These are phyloP conservation scores for Dendrocincla tyrannina DNA, from an alignment of 2,797 vertebrate genomes.

Conservation along the genomic window DNA sequence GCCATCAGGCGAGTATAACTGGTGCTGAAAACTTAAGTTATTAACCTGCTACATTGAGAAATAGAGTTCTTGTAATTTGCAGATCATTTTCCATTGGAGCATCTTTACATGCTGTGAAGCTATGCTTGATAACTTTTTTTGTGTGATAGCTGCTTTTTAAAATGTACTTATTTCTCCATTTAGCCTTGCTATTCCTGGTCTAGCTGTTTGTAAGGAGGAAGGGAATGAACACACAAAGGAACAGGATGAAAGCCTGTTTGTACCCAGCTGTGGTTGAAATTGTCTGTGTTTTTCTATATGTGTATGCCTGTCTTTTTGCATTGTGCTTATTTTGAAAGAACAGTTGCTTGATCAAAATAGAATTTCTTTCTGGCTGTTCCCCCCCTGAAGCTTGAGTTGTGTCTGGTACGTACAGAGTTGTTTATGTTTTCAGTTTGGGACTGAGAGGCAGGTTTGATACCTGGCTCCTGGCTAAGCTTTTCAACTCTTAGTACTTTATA, in stretches of 20 bases:
- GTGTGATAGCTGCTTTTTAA: neutral
- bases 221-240: neutral
- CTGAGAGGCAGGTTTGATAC: neutral
- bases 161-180: neutral
- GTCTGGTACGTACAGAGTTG: accelerated
- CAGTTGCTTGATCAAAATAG: neutral
- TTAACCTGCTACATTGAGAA: neutral
- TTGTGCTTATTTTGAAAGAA: neutral
- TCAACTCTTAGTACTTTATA: neutral
- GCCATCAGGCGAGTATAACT: neutral
- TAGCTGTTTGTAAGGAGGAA: neutral
- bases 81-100: neutral
- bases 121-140: neutral
- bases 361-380: neutral
- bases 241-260: neutral
- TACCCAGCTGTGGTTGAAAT: neutral
- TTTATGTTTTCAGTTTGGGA: neutral
- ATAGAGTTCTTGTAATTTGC: neutral
- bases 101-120: neutral
- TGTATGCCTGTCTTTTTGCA: neutral
- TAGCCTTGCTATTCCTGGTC: neutral
- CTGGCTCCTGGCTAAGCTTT: neutral
- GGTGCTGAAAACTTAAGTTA: neutral
- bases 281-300: neutral
- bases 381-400: neutral